Conservation (phyloP, 2,888 invertebrate species). For the Bembecia ichneumoniformis region DNA sequence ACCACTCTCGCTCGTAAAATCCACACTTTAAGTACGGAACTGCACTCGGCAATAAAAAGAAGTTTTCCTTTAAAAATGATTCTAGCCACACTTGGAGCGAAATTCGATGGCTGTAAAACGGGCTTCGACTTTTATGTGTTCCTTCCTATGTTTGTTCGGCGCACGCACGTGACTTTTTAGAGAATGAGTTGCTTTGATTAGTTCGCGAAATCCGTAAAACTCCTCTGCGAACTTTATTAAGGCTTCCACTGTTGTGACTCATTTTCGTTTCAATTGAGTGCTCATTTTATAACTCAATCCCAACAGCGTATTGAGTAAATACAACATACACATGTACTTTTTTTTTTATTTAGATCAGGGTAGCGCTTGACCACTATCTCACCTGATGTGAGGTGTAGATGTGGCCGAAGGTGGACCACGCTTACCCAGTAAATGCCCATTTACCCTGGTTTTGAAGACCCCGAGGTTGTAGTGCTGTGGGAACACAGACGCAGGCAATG, state of each 20-base stretch:
- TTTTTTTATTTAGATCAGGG: too few species aligned
- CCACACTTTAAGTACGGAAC: constrained; percentile 31
- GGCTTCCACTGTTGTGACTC: background rate
- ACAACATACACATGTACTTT: background rate
- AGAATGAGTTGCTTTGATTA: constrained; percentile 35
- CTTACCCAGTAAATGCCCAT: too few species aligned
- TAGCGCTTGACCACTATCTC: too few species aligned
- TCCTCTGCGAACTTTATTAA: background rate
- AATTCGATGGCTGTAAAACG: constrained; percentile 39
- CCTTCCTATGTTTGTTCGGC: constrained; percentile 6
- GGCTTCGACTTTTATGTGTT: constrained; percentile 22
- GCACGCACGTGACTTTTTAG: constrained; percentile 44
- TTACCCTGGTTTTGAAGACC: too few species aligned
- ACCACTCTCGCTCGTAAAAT: constrained; percentile 45
- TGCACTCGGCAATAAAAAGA: constrained; percentile 35
- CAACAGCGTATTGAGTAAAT: background rate
- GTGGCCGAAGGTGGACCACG: too few species aligned
- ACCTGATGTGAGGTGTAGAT: too few species aligned
- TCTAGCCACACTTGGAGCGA: constrained; percentile 24
- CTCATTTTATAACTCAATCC: background rate
- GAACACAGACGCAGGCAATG: too few species aligned
- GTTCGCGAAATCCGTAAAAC: constrained; percentile 17
- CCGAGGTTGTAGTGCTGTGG: too few species aligned
- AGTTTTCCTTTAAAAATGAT: constrained; percentile 51
- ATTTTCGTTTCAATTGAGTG: background rate